phyloP scores from a whole-genome alignment of 2,888 invertebrate species.

The Cheilosia pagana region DNA sequence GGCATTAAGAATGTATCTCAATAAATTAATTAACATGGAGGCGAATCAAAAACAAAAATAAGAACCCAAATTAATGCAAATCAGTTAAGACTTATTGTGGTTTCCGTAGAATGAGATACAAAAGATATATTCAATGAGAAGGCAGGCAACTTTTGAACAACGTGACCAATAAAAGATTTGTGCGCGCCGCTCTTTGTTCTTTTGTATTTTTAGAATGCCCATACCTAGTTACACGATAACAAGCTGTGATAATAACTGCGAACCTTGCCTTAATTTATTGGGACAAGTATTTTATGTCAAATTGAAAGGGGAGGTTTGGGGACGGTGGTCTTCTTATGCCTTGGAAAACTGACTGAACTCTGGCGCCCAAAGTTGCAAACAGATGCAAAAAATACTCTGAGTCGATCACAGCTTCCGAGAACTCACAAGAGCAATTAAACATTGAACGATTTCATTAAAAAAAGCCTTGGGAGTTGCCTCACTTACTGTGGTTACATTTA shows the following conservation, averaged over 20 bases:
- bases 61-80: constrained; percentile 48
- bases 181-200: constrained; percentile 41
- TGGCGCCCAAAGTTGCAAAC: too few species aligned
- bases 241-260: constrained; percentile 48
- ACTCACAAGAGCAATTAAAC: too few species aligned
- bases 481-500: too few species aligned
- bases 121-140: constrained; percentile 39
- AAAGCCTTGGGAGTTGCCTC: too few species aligned
- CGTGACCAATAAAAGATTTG: constrained; percentile 47
- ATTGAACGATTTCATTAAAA: too few species aligned
- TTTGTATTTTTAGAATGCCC: constrained; percentile 40
- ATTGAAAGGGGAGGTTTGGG: too few species aligned
- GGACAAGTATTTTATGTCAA: background rate
- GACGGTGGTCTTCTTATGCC: too few species aligned
- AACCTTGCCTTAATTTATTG: constrained; percentile 52
- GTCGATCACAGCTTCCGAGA: too few species aligned
- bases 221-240: constrained; percentile 49
- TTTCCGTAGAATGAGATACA: constrained; percentile 45
- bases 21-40: constrained; percentile 72
- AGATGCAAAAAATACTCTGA: too few species aligned
- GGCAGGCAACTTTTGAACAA: constrained; percentile 23
- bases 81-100: constrained; percentile 51
- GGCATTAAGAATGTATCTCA: constrained; percentile 65
- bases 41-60: background rate
- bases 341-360: too few species aligned